phyloP scores from a whole-genome alignment of 23 tunicate species.

The Clavelina lepadiformis region DNA sequence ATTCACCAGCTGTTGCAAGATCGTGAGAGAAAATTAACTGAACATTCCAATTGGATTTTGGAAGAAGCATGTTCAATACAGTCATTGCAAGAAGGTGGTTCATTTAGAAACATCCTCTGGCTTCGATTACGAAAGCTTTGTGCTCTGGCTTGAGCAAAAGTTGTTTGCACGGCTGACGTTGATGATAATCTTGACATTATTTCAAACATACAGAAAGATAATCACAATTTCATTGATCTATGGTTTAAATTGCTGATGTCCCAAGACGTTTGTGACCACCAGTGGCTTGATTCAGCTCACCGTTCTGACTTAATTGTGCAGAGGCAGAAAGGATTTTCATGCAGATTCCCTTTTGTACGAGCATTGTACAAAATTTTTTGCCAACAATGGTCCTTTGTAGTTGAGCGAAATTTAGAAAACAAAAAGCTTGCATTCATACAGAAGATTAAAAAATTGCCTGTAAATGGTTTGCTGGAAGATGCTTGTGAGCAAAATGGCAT shows the following conservation, averaged over 20 bases:
- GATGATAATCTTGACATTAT: constrained; percentile 47
- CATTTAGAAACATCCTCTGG: constrained; percentile 67
- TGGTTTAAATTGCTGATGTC: constrained; percentile 11
- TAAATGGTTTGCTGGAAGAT: neutral
- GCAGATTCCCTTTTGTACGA: constrained; percentile 29
- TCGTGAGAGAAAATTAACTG: constrained; percentile 4
- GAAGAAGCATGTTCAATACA: constrained; percentile 61
- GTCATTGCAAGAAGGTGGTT: constrained; percentile 63
- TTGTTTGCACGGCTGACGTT: constrained; percentile 33
- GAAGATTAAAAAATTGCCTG: neutral
- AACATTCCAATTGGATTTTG: constrained; percentile 26
- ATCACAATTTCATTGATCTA: neutral
- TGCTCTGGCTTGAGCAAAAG: constrained; percentile 31
- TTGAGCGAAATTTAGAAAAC: neutral
- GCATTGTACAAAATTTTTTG: neutral
- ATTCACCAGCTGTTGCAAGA: constrained; percentile 11
- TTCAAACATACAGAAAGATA: neutral
- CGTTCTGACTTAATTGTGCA: constrained; percentile 1
- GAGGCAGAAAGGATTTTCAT: constrained; percentile 1
- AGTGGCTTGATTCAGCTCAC: neutral
- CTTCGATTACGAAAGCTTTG: constrained; percentile 19
- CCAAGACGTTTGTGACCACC: neutral
- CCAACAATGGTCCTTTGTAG: constrained; percentile 21
- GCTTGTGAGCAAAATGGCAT: neutral
- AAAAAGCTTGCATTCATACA: neutral